Evolutionary conservation across 2,113 vertebrate species (phyloP).

Genomic region (Amblyornis subalaris): DNA sequence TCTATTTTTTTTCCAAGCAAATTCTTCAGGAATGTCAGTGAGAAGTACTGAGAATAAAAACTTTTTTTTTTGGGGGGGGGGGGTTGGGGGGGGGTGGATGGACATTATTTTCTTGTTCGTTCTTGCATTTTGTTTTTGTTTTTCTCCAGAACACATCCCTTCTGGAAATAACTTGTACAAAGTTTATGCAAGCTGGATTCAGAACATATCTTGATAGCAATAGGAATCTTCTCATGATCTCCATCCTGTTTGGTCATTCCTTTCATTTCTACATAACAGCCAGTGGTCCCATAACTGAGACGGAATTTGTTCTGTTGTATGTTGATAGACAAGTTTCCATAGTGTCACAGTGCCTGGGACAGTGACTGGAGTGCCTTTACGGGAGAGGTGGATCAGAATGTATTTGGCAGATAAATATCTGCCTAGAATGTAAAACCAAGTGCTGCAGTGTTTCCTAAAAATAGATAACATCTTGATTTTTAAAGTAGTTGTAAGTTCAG

Average conservation of each 20-base stretch:
- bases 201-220: background rate
- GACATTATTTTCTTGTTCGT: background rate
- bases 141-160: background rate
- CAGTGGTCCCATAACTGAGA: background rate
- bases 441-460: background rate
- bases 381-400: background rate
- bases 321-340: background rate
- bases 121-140: no score
- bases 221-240: background rate
- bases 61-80: fast-evolving
- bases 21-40: background rate
- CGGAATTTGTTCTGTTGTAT: background rate
- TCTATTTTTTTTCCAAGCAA: background rate
- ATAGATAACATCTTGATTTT: background rate
- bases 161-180: background rate
- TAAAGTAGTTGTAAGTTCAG: background rate
- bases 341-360: background rate
- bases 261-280: background rate
- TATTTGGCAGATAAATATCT: background rate
- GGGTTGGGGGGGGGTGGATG: no score
- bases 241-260: background rate
- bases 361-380: background rate
- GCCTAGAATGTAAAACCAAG: background rate
- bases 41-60: background rate
- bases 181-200: background rate